These are phyloP conservation scores for Cyclopterus lumpus DNA, from an alignment of 2,797 vertebrate species.

Conservation along the genomic window DNA sequence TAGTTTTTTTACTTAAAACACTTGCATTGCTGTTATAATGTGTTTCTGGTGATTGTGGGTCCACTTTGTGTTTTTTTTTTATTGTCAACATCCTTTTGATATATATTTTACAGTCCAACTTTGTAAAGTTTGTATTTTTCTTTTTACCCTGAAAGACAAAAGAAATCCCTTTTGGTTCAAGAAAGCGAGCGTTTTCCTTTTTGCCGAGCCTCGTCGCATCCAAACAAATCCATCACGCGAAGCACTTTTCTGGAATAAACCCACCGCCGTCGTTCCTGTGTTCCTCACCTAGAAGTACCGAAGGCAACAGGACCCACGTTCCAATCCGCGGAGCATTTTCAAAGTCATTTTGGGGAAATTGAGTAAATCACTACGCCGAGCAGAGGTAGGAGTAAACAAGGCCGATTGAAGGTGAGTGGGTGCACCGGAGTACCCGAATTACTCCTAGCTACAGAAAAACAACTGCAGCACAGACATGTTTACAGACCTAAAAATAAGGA, in stretches of 20 bases:
- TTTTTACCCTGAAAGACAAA: background rate
- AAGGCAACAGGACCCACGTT: background rate
- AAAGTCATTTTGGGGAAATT: conserved; percentile 8
- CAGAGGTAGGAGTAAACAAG: conserved; percentile 22
- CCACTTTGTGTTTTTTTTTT: background rate
- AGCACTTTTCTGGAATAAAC: conserved; percentile 1
- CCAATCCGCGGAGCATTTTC: background rate
- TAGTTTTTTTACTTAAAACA: background rate
- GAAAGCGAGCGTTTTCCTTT: background rate
- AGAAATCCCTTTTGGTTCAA: too few species aligned
- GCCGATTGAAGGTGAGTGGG: conserved; percentile 23
- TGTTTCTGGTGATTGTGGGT: background rate
- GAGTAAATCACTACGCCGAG: conserved; percentile 15
- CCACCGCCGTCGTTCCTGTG: background rate
- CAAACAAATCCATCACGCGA: conserved; percentile 11
- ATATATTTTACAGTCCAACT: background rate
- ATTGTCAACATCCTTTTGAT: background rate
- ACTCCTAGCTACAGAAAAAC: conserved; percentile 20
- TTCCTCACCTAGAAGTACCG: background rate
- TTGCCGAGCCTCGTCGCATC: background rate
- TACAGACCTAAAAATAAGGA: too few species aligned
- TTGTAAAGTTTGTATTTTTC: background rate
- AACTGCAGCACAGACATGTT: background rate
- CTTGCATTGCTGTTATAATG: background rate
- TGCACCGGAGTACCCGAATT: conserved; percentile 6